Percentiles rank a stretch among this genome's conserved stretches.
Evolutionary conservation across 2,797 vertebrate genomes (phyloP).

Genomic region (Mormyrops boulengeri): DNA sequence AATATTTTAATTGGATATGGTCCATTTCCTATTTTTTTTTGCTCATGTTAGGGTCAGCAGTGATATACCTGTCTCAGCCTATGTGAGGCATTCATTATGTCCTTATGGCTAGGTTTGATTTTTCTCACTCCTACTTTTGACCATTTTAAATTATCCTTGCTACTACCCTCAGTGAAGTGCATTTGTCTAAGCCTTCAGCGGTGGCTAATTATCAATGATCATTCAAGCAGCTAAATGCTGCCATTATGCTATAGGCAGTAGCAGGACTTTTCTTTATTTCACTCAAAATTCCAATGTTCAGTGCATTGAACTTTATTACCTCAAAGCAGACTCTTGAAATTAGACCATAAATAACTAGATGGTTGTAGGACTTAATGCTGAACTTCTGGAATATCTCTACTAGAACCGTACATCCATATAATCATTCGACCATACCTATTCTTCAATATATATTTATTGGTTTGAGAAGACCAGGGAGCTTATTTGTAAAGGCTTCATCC

Average conservation of each 20-base stretch:
- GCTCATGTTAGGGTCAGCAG: not conserved
- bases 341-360: not conserved
- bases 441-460: not conserved
- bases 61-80: not conserved
- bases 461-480: not conserved
- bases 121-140: not conserved
- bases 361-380: not conserved
- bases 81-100: not conserved
- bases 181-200: not conserved
- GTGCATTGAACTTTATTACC: not conserved
- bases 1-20: not conserved
- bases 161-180: not conserved
- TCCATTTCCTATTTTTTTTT: not conserved
- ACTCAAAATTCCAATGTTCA: not conserved
- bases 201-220: slow-evolving; percentile 2
- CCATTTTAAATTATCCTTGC: not conserved
- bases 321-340: not conserved
- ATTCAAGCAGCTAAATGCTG: not conserved
- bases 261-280: not conserved
- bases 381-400: not conserved
- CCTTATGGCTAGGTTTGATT: not conserved
- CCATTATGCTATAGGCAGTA: not conserved
- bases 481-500: not conserved
- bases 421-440: not conserved
- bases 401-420: not conserved